Evolutionary conservation across 2,113 vertebrate species (phyloP), one percentile per base, ranked within the genome.

Genomic region (Lota lota): DNA sequence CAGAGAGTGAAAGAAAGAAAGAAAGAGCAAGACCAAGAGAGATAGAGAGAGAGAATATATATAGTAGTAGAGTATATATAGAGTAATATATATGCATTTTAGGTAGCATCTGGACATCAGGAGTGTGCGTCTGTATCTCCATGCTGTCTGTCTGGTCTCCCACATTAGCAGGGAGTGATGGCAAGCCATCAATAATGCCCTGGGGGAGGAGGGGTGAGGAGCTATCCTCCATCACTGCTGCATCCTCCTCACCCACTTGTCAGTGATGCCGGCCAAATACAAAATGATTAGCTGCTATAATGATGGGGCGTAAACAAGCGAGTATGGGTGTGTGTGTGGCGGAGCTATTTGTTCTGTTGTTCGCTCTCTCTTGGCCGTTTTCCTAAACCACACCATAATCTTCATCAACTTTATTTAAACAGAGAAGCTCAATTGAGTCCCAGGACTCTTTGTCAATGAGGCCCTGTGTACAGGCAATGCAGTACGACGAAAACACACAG

Each of bases 161-260:
- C 71, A 84, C 71, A 85, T 88, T 88, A 86, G 74, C 58, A 0
- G 53, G 21, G 79, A 77, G 78, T 78, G 81, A 83, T 74, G 69
- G 77, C 5, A 62, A 78, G 79, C 83, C 74, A 74, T 83, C 70
- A 74, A 83, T 10, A 47, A 47, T 56, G 3, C 53, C 53, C 53
- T 56, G 53, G 15, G 53, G 53, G 16, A 54, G 80, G 61, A 16
- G 60, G 21, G n/a, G 21, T 73, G 78, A 83, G 80, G 76, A 72
- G 22, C 22, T 59, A 5, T 87, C 74, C 83, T 85, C 74, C 64
- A 79, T 76, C 87, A 83, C 78, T 88, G 28, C 78, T 84, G 81
- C 79, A 81, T 88, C 74, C 82, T 89, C 85, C 82, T 89, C 85
- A 88, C 88, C 83, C 88, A 87, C 85, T 83, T 80, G 70, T 87